Evolutionary conservation across 2,797 vertebrate genomes (phyloP), one percentile per base, ranked within the genome.

Genomic region (Yasuhikotakia modesta): DNA sequence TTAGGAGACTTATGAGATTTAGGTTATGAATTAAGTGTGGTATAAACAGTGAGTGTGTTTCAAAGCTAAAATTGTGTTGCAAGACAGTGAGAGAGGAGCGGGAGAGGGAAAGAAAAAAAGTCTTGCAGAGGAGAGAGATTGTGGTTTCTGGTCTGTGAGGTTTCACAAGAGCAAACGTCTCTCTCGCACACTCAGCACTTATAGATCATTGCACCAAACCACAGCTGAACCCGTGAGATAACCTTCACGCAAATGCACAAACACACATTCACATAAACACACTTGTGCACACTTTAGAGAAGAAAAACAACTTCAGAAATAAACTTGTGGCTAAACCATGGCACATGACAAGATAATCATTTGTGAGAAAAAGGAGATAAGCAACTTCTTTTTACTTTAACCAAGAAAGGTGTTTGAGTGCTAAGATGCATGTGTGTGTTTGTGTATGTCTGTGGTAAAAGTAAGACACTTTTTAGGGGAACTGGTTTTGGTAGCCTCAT

Each of bases 61-160:
- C 35, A 50, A 60, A 80, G 65, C 30, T 52, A 16, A 30, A 27
- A 60, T 7, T 16, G 57, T 60, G 57, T 60, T 58, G 69, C 19
- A 70, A 79, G 11, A 71, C 24, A 16, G 66, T 50, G 66, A 48
- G 11, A 48, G 65, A 21, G n/a, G 27, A 39, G 13, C 43, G 32
- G n/a, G 4, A 30, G 64, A 79, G 64, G 68, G 63, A 45, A 76
- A 76, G 35, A 65, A 30, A 84, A n/a, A 85, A 78, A 86, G 82
- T 78, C 86, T 86, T 79, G 87, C 87, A 80, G 87, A 77, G 84
- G 82, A 80, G 70, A 89, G 88, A 88, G 86, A 85, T 86, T 94
- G 93, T 90, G 94, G 93, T 88, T 93, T 93, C 90, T 89, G 92
- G 90, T 92, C 92, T 92, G 91, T 84, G 92, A 93, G 91, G 87